Evolutionary conservation across 2,797 vertebrate species (phyloP).

Genomic region (Syngnathus rostellatus): DNA sequence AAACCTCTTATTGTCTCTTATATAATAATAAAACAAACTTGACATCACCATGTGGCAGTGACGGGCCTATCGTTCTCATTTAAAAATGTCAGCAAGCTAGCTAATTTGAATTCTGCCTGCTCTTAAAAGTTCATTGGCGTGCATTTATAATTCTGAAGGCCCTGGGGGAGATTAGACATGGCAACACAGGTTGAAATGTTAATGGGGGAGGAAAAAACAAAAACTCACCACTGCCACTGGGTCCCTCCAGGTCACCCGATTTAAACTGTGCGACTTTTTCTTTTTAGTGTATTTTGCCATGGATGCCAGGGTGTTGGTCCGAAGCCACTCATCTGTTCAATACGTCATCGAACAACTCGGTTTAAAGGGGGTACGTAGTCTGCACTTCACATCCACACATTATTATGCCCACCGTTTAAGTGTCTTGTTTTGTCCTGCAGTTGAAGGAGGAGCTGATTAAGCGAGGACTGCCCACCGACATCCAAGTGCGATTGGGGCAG

Average conservation of each 20-base stretch:
- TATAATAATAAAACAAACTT: neutral
- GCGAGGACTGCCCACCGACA: neutral
- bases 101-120: too few relatives aligned
- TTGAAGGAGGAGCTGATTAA: neutral
- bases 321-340: neutral
- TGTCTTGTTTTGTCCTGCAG: neutral
- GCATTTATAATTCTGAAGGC: neutral
- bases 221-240: neutral
- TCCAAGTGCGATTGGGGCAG: neutral
- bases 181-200: neutral
- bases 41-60: neutral
- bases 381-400: neutral
- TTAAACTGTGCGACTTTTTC: neutral
- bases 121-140: neutral
- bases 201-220: neutral
- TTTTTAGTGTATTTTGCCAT: neutral
- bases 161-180: neutral
- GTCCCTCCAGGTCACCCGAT: neutral
- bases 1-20: neutral
- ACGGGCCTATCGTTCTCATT: neutral
- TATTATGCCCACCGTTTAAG: neutral
- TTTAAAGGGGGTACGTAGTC: neutral
- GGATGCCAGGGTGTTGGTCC: neutral
- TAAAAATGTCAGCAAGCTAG: too few relatives aligned
- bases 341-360: neutral